Conservation (phyloP, 2,113 vertebrate genomes). For the Calidris pugnax region DNA sequence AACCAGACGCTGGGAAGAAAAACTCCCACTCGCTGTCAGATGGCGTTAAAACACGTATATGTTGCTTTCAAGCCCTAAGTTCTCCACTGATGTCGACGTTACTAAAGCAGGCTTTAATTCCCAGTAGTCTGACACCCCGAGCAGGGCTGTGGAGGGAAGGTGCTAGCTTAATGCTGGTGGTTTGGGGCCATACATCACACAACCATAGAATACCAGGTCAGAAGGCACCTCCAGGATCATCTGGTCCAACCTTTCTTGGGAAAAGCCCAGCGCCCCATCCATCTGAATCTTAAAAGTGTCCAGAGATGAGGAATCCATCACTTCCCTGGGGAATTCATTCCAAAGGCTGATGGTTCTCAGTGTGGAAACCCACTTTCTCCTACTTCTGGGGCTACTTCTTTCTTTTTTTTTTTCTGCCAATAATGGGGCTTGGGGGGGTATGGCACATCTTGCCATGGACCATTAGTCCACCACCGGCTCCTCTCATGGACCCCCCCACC, state of each 20-base stretch:
- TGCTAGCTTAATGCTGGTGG: background rate
- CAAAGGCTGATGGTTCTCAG: background rate
- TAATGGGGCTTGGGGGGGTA: background rate
- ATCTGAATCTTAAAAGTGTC: background rate
- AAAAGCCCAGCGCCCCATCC: background rate
- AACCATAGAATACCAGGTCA: background rate
- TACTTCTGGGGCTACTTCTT: background rate
- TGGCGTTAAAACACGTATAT: accelerated
- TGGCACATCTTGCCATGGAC: background rate
- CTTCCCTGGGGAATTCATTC: background rate
- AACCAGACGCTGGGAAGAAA: background rate
- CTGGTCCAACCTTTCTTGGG: background rate
- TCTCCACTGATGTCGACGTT: accelerated
- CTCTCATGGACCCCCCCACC: background rate
- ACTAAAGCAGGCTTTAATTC: background rate
- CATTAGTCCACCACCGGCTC: background rate
- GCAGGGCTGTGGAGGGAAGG: background rate
- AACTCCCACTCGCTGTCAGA: background rate
- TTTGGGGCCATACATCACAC: background rate
- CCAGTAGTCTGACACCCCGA: background rate
- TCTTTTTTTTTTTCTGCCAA: background rate
- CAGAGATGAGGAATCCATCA: background rate
- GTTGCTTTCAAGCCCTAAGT: background rate
- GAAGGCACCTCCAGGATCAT: background rate
- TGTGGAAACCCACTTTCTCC: background rate